Base-by-base conservation (phyloP, 2,888 invertebrate species). In the Polylopha cassiicola region DNA sequence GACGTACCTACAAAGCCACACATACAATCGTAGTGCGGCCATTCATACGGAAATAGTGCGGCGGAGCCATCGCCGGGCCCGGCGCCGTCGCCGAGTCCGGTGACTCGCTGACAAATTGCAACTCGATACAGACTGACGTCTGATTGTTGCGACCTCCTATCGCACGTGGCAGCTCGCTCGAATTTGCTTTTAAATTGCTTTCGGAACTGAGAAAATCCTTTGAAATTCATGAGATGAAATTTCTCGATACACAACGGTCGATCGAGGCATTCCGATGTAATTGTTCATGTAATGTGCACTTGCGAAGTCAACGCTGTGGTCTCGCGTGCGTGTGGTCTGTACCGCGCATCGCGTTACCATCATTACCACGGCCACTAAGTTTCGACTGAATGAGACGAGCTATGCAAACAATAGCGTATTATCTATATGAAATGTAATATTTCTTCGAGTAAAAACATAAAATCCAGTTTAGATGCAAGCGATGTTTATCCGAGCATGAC, bases 31-130 rank as follows among this genome's bases (percentile, higher is more conserved):
- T 53, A 56, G 55, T 53, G 55, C 47, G 55, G 58, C 64, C 72
- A 73, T 73, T 76, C 70, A 73, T 66, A 68, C 73, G 55, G 69
- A 71, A 74, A 74, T 72, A 73, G 68, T 64, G 52, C 48, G 51
- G 51, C 46, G 34, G 47, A 48, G 37, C 48, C 48, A 37, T 37
- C 8, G 24, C 17, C 21, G 27, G 21, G 43, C 42, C 21, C 30
- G 34, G 30, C 31, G 31, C 28, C 29, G 39, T n/a, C 23, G 31
- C 16, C 27, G 17, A 26, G 31, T 23, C 31, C 46, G 38, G 47
- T 52, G 50, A 31, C 33, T 46, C 48, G 39, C 39, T 57, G 59
- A 57, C 50, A 57, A 53, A 58, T 57, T 56, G 52, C 57, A 39
- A 42, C 45, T 45, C 43, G 48, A 57, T 34, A 34, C 9, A 31